Base-by-base conservation (phyloP, 2,113 vertebrate species). In the Pangasianodon hypophthalmus region DNA sequence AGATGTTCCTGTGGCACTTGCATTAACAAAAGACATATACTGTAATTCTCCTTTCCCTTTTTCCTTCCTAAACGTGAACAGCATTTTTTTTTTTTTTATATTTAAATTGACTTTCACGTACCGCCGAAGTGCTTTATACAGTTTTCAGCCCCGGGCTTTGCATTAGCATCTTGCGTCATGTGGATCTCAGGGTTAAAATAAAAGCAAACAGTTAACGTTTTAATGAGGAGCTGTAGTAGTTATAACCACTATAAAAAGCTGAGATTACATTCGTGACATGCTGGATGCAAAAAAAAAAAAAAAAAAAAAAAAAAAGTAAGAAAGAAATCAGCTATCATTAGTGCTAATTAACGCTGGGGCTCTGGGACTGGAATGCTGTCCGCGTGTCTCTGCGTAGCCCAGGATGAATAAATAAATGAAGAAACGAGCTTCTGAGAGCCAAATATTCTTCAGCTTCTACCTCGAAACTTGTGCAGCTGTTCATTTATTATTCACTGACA, bases 401-500 rank as follows among this genome's bases (percentile, higher is more conserved):
- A 83, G n/a, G 52, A 83, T 21, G 81, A 58, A 83, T 83, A 83
- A 83, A 83, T 83, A 83, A 60, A 58, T 6, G 2, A 41, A 41
- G 54, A 83, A 83, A 83, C 6, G 19, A 83, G 52, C 24, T 58
- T 21, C 32, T 6, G 19, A 11, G 81, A 83, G 81, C 81, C 81
- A 58, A 60, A 83, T 60, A 13, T 83, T 58, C 54, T 41, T 58
- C 19, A 58, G 1, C 54, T 37, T 24, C 32, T 41, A 58, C 81
- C 54, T 58, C 52, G 1, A 24, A 58, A 83, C 81, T 83, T 6
- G 44, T 6, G 54, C 81, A 44, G n/a, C 52, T 41, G 54, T 83
- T 58, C 52, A 83, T 83, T 58, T 58, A 83, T 83, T 83, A 60
- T 83, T 83, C 54, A 60, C n/a, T 13, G 81, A 41, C 81, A 58